A percentile compares a stretch with the other conserved stretches of the same genome.
Evolutionary conservation across 2,797 vertebrate species (phyloP).

Genomic region (Rachycentron canadum): DNA sequence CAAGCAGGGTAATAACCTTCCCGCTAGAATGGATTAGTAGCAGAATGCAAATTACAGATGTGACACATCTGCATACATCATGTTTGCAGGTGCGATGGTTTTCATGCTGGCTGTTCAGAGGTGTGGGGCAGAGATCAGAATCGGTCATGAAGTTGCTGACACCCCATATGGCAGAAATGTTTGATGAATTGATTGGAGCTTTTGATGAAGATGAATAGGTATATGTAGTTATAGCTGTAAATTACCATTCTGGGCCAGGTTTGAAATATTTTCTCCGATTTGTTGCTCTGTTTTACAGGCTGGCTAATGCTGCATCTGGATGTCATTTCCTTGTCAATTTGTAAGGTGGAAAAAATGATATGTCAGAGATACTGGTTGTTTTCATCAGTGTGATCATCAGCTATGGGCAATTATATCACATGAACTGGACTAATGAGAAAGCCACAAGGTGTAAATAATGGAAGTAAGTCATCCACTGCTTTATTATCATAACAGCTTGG

Average conservation of each 20-base stretch:
- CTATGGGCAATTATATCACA: slow-evolving; percentile 46
- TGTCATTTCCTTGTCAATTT: slow-evolving; percentile 35
- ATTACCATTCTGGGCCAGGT: slow-evolving; percentile 8
- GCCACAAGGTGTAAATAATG: slow-evolving; percentile 46
- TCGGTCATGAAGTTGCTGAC: slow-evolving; percentile 34
- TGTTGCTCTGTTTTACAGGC: slow-evolving; percentile 1
- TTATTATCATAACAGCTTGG: slow-evolving; percentile 39
- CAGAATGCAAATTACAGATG: slow-evolving; percentile 68
- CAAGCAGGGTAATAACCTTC: slow-evolving; percentile 65
- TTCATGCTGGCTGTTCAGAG: slow-evolving; percentile 30
- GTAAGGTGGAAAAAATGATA: slow-evolving; percentile 32
- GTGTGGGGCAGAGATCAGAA: slow-evolving; percentile 32
- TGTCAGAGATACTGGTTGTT: slow-evolving; percentile 18
- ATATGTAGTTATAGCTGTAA: slow-evolving; percentile 34
- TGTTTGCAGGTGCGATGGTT: slow-evolving; percentile 49
- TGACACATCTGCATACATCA: slow-evolving; percentile 66
- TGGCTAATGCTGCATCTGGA: slow-evolving; percentile 40
- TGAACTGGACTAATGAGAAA: slow-evolving; percentile 42
- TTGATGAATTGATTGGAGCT: slow-evolving; percentile 32
- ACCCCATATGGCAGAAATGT: slow-evolving; percentile 11
- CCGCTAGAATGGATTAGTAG: slow-evolving; percentile 61
- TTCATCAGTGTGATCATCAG: slow-evolving; percentile 22
- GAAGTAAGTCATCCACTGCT: slow-evolving; percentile 20
- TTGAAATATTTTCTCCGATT: slow-evolving; percentile 19
- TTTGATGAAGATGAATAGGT: slow-evolving; percentile 37